Evolutionary conservation across 2,797 vertebrate species (phyloP).

Genomic region (Leptodactylus fallax): DNA sequence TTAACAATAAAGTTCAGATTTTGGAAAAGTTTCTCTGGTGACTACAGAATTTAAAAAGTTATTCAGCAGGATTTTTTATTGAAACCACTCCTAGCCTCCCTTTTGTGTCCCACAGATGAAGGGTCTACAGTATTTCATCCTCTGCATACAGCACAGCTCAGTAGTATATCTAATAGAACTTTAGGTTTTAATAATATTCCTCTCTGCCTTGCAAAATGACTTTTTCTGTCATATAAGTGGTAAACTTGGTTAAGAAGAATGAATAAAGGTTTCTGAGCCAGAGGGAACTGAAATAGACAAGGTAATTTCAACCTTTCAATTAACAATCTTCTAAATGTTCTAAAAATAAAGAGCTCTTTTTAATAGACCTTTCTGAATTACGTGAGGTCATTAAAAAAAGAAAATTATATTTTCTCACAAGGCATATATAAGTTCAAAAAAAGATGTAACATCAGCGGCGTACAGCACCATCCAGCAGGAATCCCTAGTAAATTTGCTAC

Average conservation of each 20-base stretch:
- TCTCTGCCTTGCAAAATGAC: background rate
- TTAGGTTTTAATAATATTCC: background rate
- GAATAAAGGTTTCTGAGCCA: slow-evolving; percentile 12
- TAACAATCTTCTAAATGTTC: slow-evolving; percentile 15
- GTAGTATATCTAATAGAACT: too few relatives aligned
- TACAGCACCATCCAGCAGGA: too few relatives aligned
- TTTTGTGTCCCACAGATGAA: background rate
- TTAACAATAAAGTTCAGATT: too few relatives aligned
- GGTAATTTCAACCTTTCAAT: slow-evolving; percentile 10
- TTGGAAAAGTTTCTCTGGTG: too few relatives aligned
- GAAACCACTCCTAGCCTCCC: too few relatives aligned
- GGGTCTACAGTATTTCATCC: background rate
- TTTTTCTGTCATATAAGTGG: background rate
- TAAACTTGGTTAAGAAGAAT: background rate
- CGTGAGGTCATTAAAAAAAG: slow-evolving; percentile 3
- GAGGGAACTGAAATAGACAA: background rate
- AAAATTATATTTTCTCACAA: slow-evolving; percentile 25
- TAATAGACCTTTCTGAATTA: slow-evolving; percentile 20
- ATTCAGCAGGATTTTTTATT: background rate
- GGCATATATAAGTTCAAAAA: background rate
- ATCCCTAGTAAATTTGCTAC: too few relatives aligned
- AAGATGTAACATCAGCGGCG: too few relatives aligned
- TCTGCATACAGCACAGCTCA: background rate
- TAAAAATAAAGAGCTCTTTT: slow-evolving; percentile 10
- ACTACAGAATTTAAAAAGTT: background rate